phyloP scores from a whole-genome alignment of 2,888 invertebrate species.

The Lithosia quadra region DNA sequence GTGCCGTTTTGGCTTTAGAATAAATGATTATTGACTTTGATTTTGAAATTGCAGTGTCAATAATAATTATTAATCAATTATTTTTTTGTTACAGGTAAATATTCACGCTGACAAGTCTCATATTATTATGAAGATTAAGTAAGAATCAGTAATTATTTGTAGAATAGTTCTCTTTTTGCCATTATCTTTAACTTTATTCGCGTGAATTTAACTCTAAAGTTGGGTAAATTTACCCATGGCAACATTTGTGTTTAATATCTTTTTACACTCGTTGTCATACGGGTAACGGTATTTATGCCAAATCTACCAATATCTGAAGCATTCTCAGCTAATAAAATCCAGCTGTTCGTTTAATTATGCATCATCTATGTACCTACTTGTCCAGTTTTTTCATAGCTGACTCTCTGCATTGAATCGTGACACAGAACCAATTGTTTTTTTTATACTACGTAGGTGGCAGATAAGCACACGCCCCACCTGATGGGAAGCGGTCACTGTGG shows the following conservation, averaged over 20 bases:
- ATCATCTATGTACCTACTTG: neutral
- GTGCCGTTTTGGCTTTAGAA: no score
- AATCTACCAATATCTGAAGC: conserved; percentile 31
- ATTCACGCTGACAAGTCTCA: neutral
- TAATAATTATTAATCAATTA: neutral
- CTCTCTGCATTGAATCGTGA: no score
- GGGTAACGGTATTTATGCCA: conserved; percentile 19
- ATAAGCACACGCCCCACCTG: no score
- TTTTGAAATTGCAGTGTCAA: no score
- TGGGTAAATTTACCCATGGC: no score
- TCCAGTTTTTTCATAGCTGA: conserved; percentile 18
- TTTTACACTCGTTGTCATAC: neutral
- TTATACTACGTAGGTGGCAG: no score
- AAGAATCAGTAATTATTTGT: neutral
- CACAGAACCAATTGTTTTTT: no score
- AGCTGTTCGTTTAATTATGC: neutral
- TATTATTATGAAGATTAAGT: neutral
- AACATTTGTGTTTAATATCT: neutral
- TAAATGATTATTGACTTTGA: no score
- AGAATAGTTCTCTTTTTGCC: no score
- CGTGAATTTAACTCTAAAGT: no score
- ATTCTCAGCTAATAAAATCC: conserved; percentile 28
- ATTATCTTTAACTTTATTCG: no score
- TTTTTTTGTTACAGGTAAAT: conserved; percentile 14
- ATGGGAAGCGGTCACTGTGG: no score